Evolutionary conservation across 2,113 vertebrate species (phyloP), one percentile per base, ranked within the genome.

Genomic region (Sebastes fasciatus): DNA sequence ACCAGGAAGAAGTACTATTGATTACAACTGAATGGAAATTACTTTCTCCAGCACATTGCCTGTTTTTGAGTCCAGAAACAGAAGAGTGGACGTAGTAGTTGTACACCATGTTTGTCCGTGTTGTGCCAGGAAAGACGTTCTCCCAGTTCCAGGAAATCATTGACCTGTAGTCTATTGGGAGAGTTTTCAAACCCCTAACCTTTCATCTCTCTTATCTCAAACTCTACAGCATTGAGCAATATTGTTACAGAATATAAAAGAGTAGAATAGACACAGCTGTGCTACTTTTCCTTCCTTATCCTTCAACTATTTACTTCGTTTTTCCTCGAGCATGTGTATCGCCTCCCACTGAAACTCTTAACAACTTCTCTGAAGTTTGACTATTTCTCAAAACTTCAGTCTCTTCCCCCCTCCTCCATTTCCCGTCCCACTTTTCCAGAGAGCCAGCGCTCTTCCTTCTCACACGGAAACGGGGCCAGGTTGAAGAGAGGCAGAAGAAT

Each of bases 381-480:
- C 63, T 68, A 12, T 82, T 91, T 90, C 76, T 77, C 42, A 64
- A 83, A 87, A 54, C 19, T 9, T 58, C 1, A 1, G 10, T 16
- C 5, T 23, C 42, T 62, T n/a, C 17, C 49, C 34, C 67, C 65
- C 68, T 13, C 58, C 19, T 71, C 62, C 46, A 57, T 85, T 80
- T 83, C 57, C 82, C 55, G 77, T 84, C 74, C 72, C 48, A 60
- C 45, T 86, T 92, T 85, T 86, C 73, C 77, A 78, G 45, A 85
- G 74, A 23, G 64, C 68, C 43, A 68, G 65, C 26, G 21, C 73
- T 88, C 88, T 93, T 94, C 89, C 87, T 85, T 65, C 78, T 88
- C 19, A 80, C 67, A 61, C 60, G 83, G 88, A 88, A 92, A 91
- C 26, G 66, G 45, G 62, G 84, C 71, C 65, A 87, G 77, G 40